These are phyloP conservation scores for Rotaria macrura DNA, from an alignment of 2,888 invertebrate genomes.

Conservation along the genomic window DNA sequence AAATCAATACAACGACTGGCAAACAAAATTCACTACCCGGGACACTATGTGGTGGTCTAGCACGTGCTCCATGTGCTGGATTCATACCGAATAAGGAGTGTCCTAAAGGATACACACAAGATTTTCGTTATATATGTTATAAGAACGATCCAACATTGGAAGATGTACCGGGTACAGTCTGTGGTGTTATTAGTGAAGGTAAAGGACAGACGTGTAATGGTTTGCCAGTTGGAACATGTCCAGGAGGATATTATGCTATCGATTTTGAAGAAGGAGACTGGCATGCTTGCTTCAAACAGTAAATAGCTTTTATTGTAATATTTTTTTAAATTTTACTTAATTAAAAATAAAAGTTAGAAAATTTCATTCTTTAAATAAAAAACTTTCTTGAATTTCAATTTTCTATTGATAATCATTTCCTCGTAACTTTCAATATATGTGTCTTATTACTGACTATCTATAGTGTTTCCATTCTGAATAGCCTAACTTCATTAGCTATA, in stretches of 20 bases:
- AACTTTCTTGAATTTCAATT: no score
- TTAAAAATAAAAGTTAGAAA: no score
- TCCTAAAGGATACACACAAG: not conserved
- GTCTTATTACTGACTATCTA: no score
- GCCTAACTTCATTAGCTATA: no score
- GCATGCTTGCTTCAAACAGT: conserved; percentile 18
- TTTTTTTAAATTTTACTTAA: not conserved
- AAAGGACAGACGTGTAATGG: not conserved
- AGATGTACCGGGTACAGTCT: not conserved
- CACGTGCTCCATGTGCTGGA: not conserved
- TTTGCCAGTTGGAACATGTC: not conserved
- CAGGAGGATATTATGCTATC: not conserved
- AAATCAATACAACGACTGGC: not conserved
- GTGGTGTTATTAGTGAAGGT: not conserved
- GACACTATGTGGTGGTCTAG: not conserved
- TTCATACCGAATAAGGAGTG: not conserved
- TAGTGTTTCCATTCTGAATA: no score
- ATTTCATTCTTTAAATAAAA: no score
- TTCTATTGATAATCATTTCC: no score
- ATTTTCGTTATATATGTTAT: not conserved
- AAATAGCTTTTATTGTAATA: not conserved
- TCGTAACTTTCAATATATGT: no score
- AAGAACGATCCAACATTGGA: not conserved
- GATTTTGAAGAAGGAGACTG: not conserved
- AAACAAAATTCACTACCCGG: not conserved